Conservation (phyloP, 2,888 invertebrate species). For the Alentia gelatinosa region DNA sequence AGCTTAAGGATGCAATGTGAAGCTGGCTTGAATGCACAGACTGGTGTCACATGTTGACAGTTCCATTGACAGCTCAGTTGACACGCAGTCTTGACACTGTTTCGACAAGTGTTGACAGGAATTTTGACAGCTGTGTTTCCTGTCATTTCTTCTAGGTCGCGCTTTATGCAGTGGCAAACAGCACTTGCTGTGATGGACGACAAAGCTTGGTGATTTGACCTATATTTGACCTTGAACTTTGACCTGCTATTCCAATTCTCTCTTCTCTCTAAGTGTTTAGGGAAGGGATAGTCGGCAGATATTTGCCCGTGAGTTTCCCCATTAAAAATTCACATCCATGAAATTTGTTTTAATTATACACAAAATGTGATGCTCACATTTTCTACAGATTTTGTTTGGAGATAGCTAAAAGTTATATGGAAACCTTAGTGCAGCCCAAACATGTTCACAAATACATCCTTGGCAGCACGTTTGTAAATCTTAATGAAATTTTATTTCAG, state of each 20-base stretch:
- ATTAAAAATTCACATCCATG: too few relatives aligned
- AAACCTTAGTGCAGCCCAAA: too few relatives aligned
- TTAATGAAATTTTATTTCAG: too few relatives aligned
- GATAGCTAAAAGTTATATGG: too few relatives aligned
- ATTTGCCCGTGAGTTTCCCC: too few relatives aligned
- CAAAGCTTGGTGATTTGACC: conserved; percentile 48
- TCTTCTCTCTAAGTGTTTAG: conserved; percentile 4
- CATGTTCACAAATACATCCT: too few relatives aligned
- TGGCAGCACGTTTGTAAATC: too few relatives aligned
- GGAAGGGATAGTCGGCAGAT: not conserved
- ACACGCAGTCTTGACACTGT: not conserved
- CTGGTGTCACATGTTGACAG: not conserved
- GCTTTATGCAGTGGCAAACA: conserved; percentile 39
- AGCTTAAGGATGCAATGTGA: not conserved
- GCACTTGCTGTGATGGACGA: conserved; percentile 42
- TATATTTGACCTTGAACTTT: conserved; percentile 46
- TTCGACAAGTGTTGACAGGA: not conserved
- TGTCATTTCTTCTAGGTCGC: conserved; percentile 38
- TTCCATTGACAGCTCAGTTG: not conserved
- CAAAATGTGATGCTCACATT: too few relatives aligned
- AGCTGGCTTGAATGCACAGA: not conserved
- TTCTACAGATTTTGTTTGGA: too few relatives aligned
- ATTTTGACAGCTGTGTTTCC: conserved; percentile 33
- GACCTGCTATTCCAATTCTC: conserved; percentile 42
- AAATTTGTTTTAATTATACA: too few relatives aligned